Evolutionary conservation across 1,140 invertebrate genomes (phyloP), one percentile per base, ranked within the genome.

Genomic region (Eufriesea mexicana): DNA sequence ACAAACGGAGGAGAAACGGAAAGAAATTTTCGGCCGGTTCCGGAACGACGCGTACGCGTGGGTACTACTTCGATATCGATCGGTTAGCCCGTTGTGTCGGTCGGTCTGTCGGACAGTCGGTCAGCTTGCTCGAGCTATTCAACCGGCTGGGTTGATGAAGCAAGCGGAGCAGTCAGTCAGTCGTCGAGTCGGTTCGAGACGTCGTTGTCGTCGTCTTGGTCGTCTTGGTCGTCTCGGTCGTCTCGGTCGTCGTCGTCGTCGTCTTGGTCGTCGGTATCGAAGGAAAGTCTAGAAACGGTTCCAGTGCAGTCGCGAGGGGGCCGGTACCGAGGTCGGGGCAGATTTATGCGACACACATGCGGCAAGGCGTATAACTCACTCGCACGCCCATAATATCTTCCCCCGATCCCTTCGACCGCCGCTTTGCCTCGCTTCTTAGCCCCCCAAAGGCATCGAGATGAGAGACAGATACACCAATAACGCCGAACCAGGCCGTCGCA

Each of bases 311-410:
- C 74, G 92, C 87, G 90, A 92, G 89, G 89, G 89, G 91, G 83
- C 89, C 86, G 91, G 87, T 88, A 90, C 86, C 90, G 92, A 92
- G 91, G 86, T 91, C 88, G 88, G 89, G 91, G 91, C 93, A 93
- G 93, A 94, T 94, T 94, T 94, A 94, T 94, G 93, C 93, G 93
- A 93, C 93, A 93, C 93, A 93, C 92, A 94, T 93, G 93, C 92
- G 93, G 90, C 93, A 90, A 92, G 82, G 85, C 92, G 91, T 94
- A 93, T 93, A 94, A 94, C 93, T 94, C 93, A 93, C 93, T 94
- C 92, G 91, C 89, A 93, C 92, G 91, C 89, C 92, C 92, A 91
- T 94, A 93, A 93, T 93, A 93, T 92, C 89, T 89, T 88, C 89
- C 87, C 86, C 85, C 76, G 66, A 25, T 42, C 83, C 78, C 79